Base-by-base conservation (phyloP, 1,140 invertebrate species). In the Schlechtendalia chinensis region DNA sequence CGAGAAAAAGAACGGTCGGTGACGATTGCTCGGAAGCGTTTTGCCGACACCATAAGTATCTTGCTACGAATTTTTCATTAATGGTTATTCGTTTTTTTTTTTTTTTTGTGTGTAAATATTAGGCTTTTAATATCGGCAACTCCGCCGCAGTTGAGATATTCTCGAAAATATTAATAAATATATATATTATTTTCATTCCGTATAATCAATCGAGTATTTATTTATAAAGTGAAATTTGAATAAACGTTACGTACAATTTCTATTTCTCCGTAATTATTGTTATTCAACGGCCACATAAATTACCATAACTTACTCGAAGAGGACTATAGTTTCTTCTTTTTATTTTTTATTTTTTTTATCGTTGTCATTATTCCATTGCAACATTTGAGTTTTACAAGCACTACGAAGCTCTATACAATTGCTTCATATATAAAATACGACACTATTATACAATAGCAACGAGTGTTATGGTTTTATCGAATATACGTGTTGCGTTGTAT, bases 111-210 rank as follows among this genome's bases (percentile, higher is more conserved):
- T 39, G 32, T 39, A 8, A 39, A 39, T 4, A 39, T 4, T 4
- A 39, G 8, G 8, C 8, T 39, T 8, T 39, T 39, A 39, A 39
- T 4, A 8, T 39, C 32, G 32, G 32, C 32, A 39, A 39, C 8
- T 39, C 8, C 32, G 3, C 8, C 32, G 32, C 32, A 8, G 32
- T 39, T 39, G 32, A 39, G 8, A 39, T 8, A 8, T 39, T 39
- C 32, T 8, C 32, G 32, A 39, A 4, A 39, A 39, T 39, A 39
- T n/a, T n/a, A n/a, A n/a, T n/a, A n/a, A n/a, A n/a, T n/a, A n/a
- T n/a, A 39, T 39, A 67, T 67, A 67, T 22, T 47, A 67, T 24
- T 45, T 47, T 67, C n/a, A 22, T 67, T 45, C 39, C n/a, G 39
- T 6, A 29, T 45, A 67, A 67, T 67, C 65, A 47, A 67, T 67